These are phyloP conservation scores for Psittacula cyanocephala DNA, from an alignment of 2,113 vertebrate species.

Conservation along the genomic window DNA sequence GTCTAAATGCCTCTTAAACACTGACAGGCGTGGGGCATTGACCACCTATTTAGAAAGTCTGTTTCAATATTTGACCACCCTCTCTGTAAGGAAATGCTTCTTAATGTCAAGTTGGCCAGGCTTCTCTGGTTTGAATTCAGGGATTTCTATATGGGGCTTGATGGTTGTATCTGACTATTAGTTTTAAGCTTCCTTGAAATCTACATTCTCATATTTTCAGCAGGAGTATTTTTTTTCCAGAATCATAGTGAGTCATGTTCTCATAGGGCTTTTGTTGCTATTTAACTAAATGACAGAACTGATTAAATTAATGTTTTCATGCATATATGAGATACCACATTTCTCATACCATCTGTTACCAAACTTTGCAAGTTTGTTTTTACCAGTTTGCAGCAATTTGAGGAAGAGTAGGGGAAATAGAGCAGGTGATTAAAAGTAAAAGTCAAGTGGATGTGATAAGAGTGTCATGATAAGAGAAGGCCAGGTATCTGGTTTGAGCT, in stretches of 20 bases:
- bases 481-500: neutral
- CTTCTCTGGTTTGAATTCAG: neutral
- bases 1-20: too few species aligned
- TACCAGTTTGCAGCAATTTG: neutral
- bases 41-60: neutral
- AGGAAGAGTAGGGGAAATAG: neutral
- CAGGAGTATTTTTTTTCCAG: neutral
- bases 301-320: neutral
- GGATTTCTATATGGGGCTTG: neutral
- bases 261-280: neutral
- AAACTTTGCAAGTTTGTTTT: neutral
- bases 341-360: constrained; percentile 7
- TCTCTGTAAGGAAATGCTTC: neutral
- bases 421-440: neutral
- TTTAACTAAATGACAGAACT: neutral
- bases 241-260: neutral
- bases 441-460: neutral
- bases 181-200: neutral
- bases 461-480: neutral
- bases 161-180: neutral
- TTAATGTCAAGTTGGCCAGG: neutral
- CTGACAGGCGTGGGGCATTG: too few species aligned
- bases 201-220: neutral
- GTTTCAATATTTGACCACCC: neutral
- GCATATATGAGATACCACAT: neutral